phyloP scores from a whole-genome alignment of 2,797 vertebrate genomes.

The Emydoidea blandingii region DNA sequence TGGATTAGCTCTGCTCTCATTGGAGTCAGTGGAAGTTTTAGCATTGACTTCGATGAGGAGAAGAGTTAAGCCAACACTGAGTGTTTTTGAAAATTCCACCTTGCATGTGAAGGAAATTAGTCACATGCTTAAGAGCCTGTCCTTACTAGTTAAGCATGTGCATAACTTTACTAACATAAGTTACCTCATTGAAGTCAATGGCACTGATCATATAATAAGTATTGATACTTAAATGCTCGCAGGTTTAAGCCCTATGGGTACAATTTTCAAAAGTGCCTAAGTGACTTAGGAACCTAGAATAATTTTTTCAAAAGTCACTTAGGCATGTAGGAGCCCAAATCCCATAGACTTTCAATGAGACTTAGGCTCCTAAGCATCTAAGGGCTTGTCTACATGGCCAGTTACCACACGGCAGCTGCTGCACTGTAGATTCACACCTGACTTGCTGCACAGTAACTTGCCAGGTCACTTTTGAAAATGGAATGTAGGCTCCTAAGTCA shows the following conservation, averaged over 20 bases:
- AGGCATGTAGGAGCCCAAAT: not conserved
- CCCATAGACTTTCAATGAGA: too few relatives aligned
- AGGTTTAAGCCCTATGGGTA: not conserved
- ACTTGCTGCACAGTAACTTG: too few relatives aligned
- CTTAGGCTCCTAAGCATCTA: too few relatives aligned
- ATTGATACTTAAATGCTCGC: not conserved
- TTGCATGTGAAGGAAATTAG: not conserved
- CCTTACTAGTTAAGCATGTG: not conserved
- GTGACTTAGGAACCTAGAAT: not conserved
- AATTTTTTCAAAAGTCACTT: not conserved
- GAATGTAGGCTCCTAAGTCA: too few relatives aligned
- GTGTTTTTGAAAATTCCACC: not conserved
- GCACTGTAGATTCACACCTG: too few relatives aligned
- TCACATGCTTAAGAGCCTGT: not conserved
- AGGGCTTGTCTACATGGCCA: too few relatives aligned
- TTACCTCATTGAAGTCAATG: not conserved
- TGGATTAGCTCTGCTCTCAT: not conserved
- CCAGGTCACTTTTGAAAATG: too few relatives aligned
- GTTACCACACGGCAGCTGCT: too few relatives aligned
- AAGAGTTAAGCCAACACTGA: not conserved
- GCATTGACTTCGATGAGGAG: not conserved
- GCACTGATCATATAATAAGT: not conserved
- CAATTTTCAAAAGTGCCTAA: not conserved
- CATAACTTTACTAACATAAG: not conserved
- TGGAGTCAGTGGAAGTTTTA: not conserved